These are phyloP conservation scores for Carassius auratus DNA, from an alignment of 2,113 vertebrate genomes.

Conservation along the genomic window DNA sequence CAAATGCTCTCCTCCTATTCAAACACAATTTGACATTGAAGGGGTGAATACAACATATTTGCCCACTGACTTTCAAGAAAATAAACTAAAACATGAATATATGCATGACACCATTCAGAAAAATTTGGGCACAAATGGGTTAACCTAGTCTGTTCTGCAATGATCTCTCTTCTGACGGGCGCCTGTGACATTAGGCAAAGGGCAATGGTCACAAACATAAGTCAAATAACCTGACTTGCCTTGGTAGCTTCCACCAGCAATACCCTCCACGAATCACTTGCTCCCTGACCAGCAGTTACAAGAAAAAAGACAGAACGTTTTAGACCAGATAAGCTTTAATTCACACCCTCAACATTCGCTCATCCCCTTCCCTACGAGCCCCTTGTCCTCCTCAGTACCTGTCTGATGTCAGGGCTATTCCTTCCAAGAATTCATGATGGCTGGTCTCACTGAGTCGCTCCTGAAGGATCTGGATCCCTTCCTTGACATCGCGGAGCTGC, in stretches of 20 bases:
- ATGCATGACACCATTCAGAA: too few species aligned
- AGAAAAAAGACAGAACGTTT: constrained; percentile 56
- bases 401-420: constrained; percentile 86
- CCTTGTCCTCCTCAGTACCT: constrained; percentile 72
- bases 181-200: constrained; percentile 6
- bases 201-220: constrained; percentile 39
- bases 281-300: constrained; percentile 60
- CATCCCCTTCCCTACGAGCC: not conserved
- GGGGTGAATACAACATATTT: too few species aligned
- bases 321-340: constrained; percentile 46
- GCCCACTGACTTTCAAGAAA: too few species aligned
- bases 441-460: constrained; percentile 87
- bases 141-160: not conserved
- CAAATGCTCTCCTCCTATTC: too few species aligned
- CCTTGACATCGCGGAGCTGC: constrained; percentile 94
- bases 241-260: constrained; percentile 61
- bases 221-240: constrained; percentile 61
- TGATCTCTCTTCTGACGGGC: constrained; percentile 14
- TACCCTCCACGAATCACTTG: constrained; percentile 59
- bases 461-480: constrained; percentile 95
- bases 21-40: too few species aligned
- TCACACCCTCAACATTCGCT: constrained; percentile 27
- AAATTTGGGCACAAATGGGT: too few species aligned
- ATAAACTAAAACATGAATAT: too few species aligned
- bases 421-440: constrained; percentile 88